phyloP scores from a whole-genome alignment of 2,797 vertebrate species.

The Danio albolineatus region DNA sequence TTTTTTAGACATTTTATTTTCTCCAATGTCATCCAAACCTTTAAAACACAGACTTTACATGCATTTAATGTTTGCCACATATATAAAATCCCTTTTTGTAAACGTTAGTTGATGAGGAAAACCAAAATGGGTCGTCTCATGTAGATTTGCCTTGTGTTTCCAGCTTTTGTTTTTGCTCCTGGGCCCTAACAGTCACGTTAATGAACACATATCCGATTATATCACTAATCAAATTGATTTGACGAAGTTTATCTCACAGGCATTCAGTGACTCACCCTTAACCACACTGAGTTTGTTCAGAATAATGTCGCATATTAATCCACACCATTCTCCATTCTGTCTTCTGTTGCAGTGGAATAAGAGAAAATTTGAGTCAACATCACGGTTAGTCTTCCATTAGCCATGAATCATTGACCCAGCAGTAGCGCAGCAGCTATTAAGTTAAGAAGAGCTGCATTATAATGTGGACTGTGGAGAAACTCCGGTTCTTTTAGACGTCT shows the following conservation, averaged over 20 bases:
- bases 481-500: neutral
- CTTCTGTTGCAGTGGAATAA: neutral
- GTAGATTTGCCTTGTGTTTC: neutral
- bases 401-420: neutral
- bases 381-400: neutral
- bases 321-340: neutral
- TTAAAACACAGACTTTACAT: no score
- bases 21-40: no score
- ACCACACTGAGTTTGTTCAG: neutral
- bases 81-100: no score
- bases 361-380: slow-evolving; percentile 2
- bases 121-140: no score
- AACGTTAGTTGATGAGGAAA: no score
- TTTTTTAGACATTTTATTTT: no score
- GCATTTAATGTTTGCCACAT: no score
- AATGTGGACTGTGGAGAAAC: neutral
- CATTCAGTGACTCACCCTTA: slow-evolving; percentile 12
- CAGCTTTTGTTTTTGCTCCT: neutral
- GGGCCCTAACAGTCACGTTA: slow-evolving; percentile 35
- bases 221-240: slow-evolving; percentile 21
- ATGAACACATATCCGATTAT: slow-evolving; percentile 24
- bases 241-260: neutral
- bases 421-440: slow-evolving; percentile 2
- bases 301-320: neutral
- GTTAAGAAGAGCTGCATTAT: slow-evolving; percentile 27